Evolutionary conservation across 2,888 invertebrate species (phyloP).

Genomic region (Coenonympha arcania): DNA sequence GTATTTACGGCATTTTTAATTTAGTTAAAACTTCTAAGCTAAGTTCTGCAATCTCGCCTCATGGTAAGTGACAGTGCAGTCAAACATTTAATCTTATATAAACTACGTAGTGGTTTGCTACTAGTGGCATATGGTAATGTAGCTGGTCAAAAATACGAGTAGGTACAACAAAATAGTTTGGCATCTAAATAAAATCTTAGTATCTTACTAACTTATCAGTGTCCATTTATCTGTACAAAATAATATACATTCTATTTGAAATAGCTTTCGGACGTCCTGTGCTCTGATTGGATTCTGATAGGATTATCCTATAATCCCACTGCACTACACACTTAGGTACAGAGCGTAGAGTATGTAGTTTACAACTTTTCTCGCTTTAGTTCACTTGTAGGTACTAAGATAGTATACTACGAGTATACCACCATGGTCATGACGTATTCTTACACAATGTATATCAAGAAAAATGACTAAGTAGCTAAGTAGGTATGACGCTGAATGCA

Average conservation of each 20-base stretch:
- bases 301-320: constrained; percentile 19
- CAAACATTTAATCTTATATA: too few relatives aligned
- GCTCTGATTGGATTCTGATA: constrained; percentile 21
- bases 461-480: too few relatives aligned
- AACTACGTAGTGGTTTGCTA: too few relatives aligned
- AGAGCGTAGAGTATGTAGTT: neutral
- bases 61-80: too few relatives aligned
- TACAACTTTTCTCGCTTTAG: neutral
- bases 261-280: constrained; percentile 15
- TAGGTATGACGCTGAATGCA: neutral
- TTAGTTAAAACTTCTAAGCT: too few relatives aligned
- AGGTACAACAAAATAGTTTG: too few relatives aligned
- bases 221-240: neutral
- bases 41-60: too few relatives aligned
- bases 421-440: neutral
- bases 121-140: too few relatives aligned
- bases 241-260: constrained; percentile 1
- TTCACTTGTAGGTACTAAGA: neutral
- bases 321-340: neutral
- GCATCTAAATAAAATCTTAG: neutral
- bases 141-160: too few relatives aligned
- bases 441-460: neutral
- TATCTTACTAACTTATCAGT: too few relatives aligned
- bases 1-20: too few relatives aligned
- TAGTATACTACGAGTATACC: neutral